Percentiles rank a stretch among this genome's conserved stretches.
Evolutionary conservation across 2,888 invertebrate genomes (phyloP).

Genomic region (Zaprionus bogoriensis): DNA sequence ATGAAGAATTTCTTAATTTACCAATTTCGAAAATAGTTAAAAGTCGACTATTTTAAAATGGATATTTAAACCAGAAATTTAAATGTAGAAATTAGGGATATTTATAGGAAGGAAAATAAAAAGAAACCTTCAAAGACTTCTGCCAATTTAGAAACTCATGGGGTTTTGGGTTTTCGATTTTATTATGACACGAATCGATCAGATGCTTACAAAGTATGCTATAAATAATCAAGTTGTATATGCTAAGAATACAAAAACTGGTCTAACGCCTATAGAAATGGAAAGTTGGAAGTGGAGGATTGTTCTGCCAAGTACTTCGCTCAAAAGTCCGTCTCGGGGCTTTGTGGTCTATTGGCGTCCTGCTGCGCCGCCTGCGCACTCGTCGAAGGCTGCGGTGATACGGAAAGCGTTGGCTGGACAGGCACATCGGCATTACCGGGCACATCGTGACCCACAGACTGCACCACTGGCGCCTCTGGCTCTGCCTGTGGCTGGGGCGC

Average conservation of each 20-base stretch:
- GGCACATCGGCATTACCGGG: constrained; percentile 1
- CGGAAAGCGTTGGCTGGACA: neutral
- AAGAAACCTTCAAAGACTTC: too few species aligned
- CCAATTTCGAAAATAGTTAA: too few species aligned
- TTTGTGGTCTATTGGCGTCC: constrained; percentile 67
- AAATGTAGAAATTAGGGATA: too few species aligned
- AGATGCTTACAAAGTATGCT: constrained; percentile 19
- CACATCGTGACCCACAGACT: constrained; percentile 10
- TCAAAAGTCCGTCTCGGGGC: constrained; percentile 81
- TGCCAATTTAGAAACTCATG: neutral
- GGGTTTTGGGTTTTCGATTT: neutral
- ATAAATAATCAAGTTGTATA: constrained; percentile 42
- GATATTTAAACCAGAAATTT: too few species aligned
- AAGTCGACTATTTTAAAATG: too few species aligned
- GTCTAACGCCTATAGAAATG: constrained; percentile 6
- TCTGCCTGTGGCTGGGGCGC: constrained; percentile 15
- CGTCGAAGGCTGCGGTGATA: neutral
- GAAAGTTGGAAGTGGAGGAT: constrained; percentile 1
- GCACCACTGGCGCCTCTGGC: neutral
- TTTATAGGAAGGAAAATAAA: too few species aligned
- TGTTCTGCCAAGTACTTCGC: neutral
- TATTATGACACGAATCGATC: constrained; percentile 8
- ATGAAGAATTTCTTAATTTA: too few species aligned
- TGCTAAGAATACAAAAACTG: constrained; percentile 16
- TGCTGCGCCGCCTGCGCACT: neutral